A percentile compares a stretch with the other conserved stretches of the same genome.
Conservation (phyloP, 2,797 vertebrate genomes). For the Numenius phaeopus region DNA sequence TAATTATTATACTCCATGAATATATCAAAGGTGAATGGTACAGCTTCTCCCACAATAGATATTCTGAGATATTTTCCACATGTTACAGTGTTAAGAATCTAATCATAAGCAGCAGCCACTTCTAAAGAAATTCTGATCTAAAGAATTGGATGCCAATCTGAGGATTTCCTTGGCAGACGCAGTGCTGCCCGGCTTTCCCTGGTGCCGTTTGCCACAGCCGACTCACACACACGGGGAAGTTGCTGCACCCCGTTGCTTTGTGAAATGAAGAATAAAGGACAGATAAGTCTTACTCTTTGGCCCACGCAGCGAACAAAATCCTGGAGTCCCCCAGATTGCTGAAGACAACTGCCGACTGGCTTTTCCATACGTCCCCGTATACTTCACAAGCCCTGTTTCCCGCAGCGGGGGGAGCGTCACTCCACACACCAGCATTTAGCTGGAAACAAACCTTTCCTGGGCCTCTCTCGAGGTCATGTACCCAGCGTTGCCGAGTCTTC, state of each 20-base stretch:
- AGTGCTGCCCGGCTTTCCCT: neutral
- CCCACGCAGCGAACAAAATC: neutral
- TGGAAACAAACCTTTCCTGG: neutral
- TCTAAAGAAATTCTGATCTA: neutral
- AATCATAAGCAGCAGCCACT: neutral
- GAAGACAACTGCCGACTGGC: neutral
- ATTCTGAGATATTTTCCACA: neutral
- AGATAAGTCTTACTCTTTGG: neutral
- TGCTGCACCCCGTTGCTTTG: neutral
- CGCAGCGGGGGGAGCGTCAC: neutral
- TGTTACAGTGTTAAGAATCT: neutral
- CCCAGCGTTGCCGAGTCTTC: neutral
- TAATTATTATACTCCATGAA: neutral
- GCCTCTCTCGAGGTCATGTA: neutral
- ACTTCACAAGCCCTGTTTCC: neutral
- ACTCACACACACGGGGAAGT: rapidly evolving
- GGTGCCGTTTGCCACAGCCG: neutral
- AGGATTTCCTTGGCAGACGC: neutral
- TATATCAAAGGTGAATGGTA: neutral
- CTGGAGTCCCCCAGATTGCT: neutral
- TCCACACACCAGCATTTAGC: neutral
- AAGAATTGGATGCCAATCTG: neutral
- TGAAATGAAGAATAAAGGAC: neutral
- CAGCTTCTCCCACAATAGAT: neutral
- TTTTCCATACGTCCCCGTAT: rapidly evolving